Percentiles rank a stretch among this genome's conserved stretches.
phyloP scores from a whole-genome alignment of 2,888 invertebrate genomes.

The Odontocolon sp. region DNA sequence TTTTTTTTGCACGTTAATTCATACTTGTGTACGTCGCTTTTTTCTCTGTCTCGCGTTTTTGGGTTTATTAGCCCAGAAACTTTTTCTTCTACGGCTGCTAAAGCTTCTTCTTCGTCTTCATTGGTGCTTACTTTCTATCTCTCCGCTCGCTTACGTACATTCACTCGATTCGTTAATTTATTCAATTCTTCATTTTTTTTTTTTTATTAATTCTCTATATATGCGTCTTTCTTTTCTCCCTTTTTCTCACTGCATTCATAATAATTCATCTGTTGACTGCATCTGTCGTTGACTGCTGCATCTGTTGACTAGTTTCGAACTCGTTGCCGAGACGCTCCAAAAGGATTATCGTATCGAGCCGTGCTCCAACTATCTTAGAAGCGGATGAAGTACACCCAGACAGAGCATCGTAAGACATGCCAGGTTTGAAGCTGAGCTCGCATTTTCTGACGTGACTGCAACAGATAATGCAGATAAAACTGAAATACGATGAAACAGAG shows the following conservation, averaged over 20 bases:
- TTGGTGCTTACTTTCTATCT: not conserved
- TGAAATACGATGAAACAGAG: not conserved
- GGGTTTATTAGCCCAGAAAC: slow-evolving; percentile 20
- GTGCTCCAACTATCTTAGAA: slow-evolving; percentile 72
- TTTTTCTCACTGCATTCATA: not conserved
- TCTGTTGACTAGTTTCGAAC: slow-evolving; percentile 56
- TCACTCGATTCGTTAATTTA: slow-evolving; percentile 26
- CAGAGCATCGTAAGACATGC: slow-evolving; percentile 66
- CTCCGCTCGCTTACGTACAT: slow-evolving; percentile 6
- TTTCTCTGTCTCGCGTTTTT: slow-evolving; percentile 12
- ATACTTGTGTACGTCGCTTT: slow-evolving; percentile 27
- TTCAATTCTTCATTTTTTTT: slow-evolving; percentile 41
- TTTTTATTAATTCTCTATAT: no score
- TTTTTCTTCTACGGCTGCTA: slow-evolving; percentile 28
- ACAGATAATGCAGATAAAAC: slow-evolving; percentile 62
- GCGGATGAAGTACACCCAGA: slow-evolving; percentile 68
- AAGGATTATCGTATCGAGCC: slow-evolving; percentile 24
- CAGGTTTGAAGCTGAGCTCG: slow-evolving; percentile 61
- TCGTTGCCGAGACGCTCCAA: slow-evolving; percentile 30
- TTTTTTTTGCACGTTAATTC: slow-evolving; percentile 32
- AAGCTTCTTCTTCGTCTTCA: no score
- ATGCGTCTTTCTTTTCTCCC: not conserved
- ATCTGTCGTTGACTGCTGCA: slow-evolving; percentile 22
- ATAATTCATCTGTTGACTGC: slow-evolving; percentile 42
- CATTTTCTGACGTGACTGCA: slow-evolving; percentile 76